Base-by-base conservation (phyloP, 2,888 invertebrate species). In the Macrostomum cliftonense region DNA sequence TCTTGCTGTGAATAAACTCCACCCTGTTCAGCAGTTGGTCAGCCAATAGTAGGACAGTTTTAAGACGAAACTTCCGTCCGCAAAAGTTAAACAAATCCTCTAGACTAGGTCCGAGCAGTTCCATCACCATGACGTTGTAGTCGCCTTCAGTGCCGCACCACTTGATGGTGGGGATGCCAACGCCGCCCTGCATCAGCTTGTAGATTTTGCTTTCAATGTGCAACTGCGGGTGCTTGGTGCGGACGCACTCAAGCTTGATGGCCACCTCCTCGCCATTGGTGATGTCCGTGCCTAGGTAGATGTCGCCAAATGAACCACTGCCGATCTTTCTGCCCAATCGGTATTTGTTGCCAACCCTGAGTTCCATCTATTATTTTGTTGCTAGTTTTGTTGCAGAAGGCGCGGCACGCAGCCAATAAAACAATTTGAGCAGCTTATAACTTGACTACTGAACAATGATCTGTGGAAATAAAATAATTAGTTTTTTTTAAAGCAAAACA, bases 201-300 rank as follows among this genome's bases (percentile, higher is more conserved):
- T 97, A 97, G 74, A 97, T 89, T 77, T 91, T 91, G 70, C 89
- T 89, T 74, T 97, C 97, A 77, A 95, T 95, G 73, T 95, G 91
- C 62, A 99, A 77, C 74, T 99, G 97, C 54, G 97, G 95, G 76
- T 99, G 97, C 70, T 91, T 83, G 60, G 95, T 93, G 75, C 91
- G 88, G 71, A 89, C 85, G 75, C 93, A 95, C 83, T 97, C 97
- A 76, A 97, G 75, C 77, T 97, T 97, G 63, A 99, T 95, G 61
- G 95, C 97, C 66, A 97, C 95, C 75, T 97, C 95, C 73, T 97
- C 74, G 47, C 70, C 72, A 53, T 69, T 73, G 37, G 70, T 67
- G 50, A 75, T 72, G 57, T 74, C 72, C 51, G 73, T 73, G 49
- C 73, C 73, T 72, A 97, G 76, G 76, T 97, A 97, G 73, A 97